phyloP scores from a whole-genome alignment of 92 coral and sea anemone species.

The Pocillopora meandrina region DNA sequence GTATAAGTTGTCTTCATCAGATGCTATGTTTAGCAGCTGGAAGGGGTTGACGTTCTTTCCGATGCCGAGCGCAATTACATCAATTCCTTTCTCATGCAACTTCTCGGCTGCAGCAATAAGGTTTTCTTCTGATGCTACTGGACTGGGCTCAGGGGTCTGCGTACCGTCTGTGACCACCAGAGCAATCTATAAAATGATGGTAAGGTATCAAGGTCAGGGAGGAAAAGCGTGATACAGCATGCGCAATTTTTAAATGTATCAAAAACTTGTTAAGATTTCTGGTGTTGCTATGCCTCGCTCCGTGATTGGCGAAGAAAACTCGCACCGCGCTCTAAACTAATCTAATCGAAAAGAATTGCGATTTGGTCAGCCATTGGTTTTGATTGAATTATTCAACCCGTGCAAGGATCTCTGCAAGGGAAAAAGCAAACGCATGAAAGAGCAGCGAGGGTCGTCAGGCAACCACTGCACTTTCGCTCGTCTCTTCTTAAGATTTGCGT shows the following conservation, averaged over 20 bases:
- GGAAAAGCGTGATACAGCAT: not conserved
- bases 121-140: conserved; percentile 16
- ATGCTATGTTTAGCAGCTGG: conserved; percentile 58
- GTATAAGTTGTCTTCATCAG: conserved; percentile 56
- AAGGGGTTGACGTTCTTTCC: conserved; percentile 46
- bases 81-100: conserved; percentile 61
- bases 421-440: too few relatives aligned
- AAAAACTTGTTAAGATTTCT: too few relatives aligned
- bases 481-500: too few relatives aligned
- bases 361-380: too few relatives aligned
- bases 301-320: too few relatives aligned
- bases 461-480: too few relatives aligned
- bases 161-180: conserved; percentile 69
- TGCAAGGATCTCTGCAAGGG: too few relatives aligned
- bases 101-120: conserved; percentile 63
- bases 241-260: not conserved
- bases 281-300: too few relatives aligned
- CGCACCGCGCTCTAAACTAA: too few relatives aligned
- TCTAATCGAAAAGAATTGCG: too few relatives aligned
- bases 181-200: conserved; percentile 35
- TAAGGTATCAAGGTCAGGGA: not conserved
- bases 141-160: conserved; percentile 32
- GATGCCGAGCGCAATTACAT: conserved; percentile 65
- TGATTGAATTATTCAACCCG: too few relatives aligned
- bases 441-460: too few relatives aligned